Percentiles rank a stretch among this genome's conserved stretches.
phyloP scores from a whole-genome alignment of 1,140 invertebrate species.

The Scylla paramamosain region DNA sequence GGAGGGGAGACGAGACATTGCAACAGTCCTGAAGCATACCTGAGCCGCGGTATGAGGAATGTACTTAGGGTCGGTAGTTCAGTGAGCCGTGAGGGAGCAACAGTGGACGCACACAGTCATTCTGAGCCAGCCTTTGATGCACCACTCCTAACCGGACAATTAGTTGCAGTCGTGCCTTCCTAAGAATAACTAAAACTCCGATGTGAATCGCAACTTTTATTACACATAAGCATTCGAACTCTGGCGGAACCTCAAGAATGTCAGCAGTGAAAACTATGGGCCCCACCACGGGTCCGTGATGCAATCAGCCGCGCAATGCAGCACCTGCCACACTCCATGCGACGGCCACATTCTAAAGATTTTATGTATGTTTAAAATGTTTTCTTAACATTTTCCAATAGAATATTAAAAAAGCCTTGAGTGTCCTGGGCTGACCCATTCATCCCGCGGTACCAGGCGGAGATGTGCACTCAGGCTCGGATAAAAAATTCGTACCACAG shows the following conservation, averaged over 20 bases:
- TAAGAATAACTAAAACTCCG: neutral
- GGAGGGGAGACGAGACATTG: neutral
- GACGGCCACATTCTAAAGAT: neutral
- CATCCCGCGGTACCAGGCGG: neutral
- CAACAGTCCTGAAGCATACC: neutral
- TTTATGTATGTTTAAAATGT: slow-evolving; percentile 28
- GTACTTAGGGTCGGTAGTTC: neutral
- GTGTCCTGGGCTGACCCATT: neutral
- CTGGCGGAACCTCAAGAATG: neutral
- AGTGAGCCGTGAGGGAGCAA: neutral
- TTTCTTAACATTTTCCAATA: neutral
- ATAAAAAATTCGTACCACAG: neutral
- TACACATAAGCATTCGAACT: neutral
- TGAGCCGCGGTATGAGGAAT: neutral
- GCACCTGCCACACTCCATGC: neutral
- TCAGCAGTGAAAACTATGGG: slow-evolving; percentile 2
- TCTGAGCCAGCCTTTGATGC: neutral
- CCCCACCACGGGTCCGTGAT: neutral
- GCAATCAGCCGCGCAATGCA: slow-evolving; percentile 32
- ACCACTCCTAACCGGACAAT: neutral
- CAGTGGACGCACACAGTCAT: neutral
- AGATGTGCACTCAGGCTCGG: neutral
- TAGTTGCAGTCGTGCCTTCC: neutral
- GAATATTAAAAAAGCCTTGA: neutral
- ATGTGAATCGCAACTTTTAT: neutral